These are phyloP conservation scores for silkworm (Bombyx mori) DNA, from an alignment of 1,140 invertebrate genomes.

Conservation along the genomic window ASM3026992v2 NC_085132.1:559501-560000, in stretches of 20 bases:
- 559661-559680: slow-evolving; percentile 77
- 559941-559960: too few relatives aligned
- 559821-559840: too few relatives aligned
- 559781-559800: slow-evolving; percentile 47
- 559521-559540: too few relatives aligned
- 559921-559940: too few relatives aligned
- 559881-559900: too few relatives aligned
- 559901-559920: too few relatives aligned
- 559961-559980: too few relatives aligned
- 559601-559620: slow-evolving; percentile 82
- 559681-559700: slow-evolving; percentile 22
- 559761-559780: slow-evolving; percentile 37
- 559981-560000: too few relatives aligned
- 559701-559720: slow-evolving; percentile 16
- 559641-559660: slow-evolving; percentile 82
- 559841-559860: too few relatives aligned
- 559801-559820: slow-evolving; percentile 24
- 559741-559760: slow-evolving; percentile 82
- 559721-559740: slow-evolving; percentile 74
- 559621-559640: slow-evolving; percentile 77
- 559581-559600: slow-evolving; percentile 82
- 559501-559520: too few relatives aligned
- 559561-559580: slow-evolving; percentile 9
- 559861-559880: too few relatives aligned
- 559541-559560: too few relatives aligned